Conservation (phyloP, 2,113 vertebrate species). For the Lipotes vexillifer region DNA sequence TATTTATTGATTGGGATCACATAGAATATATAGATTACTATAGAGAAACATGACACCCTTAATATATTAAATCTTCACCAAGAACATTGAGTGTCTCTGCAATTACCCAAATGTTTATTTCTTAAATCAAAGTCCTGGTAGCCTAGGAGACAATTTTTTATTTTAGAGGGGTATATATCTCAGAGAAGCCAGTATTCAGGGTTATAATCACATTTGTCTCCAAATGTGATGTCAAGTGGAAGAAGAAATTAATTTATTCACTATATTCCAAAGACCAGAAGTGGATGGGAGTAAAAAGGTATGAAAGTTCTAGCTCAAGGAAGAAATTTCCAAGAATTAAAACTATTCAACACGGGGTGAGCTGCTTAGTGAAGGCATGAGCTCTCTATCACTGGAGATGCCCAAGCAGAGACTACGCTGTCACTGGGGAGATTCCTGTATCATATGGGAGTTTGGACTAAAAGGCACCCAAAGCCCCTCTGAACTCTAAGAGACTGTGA, state of each 20-base stretch:
- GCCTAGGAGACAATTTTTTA: neutral
- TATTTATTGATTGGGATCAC: neutral
- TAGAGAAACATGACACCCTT: neutral
- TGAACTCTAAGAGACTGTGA: neutral
- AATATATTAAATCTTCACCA: neutral
- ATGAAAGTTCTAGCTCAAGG: neutral
- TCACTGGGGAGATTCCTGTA: neutral
- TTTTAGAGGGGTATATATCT: neutral
- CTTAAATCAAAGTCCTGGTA: neutral
- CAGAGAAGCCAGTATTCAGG: neutral
- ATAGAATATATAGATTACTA: neutral
- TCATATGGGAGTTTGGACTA: neutral
- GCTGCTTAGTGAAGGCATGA: neutral
- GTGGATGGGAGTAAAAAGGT: neutral
- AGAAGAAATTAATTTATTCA: neutral
- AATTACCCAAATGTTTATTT: neutral
- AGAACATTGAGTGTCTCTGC: neutral
- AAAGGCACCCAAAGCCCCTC: neutral
- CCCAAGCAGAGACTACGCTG: neutral
- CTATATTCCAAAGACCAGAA: neutral
- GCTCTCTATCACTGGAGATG: neutral
- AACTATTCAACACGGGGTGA: neutral
- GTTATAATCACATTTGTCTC: neutral
- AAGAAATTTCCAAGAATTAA: neutral
- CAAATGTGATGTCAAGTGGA: neutral